Base-by-base conservation (phyloP, 2,888 invertebrate species). In the Synergus japonicus region DNA sequence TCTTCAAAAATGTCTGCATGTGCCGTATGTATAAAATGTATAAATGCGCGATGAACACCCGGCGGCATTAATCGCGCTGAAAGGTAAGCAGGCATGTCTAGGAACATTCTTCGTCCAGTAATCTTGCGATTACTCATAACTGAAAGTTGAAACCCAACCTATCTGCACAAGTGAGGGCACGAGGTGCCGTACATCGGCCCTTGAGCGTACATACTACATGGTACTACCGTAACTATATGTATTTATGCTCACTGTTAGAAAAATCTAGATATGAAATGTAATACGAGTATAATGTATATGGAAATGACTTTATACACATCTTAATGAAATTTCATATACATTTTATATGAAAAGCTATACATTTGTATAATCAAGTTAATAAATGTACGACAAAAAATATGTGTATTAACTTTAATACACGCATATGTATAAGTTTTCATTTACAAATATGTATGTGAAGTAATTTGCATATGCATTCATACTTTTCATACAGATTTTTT, bases 51-150 rank as follows among this genome's bases (percentile, higher is more conserved):
- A 79, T 81, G 78, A 82, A 82, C 78, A 81, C 83, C 81, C 83
- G 79, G 83, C 83, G 83, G 81, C 81, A 83, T 81, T 83, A 83
- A 83, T 83, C 83, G 83, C 83, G 81, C 77, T 81, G 83, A 83
- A 81, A 83, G 81, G 81, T 83, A 83, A 81, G 81, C 79, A 81
- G 77, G 83, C 78, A 81, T 79, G 81, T 83, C 83, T 79, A 77
- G 81, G 77, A 79, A 79, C 78, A 81, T 83, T 83, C 83, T 77
- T 54, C 69, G 18, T 60, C 22, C 60, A 60, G 18, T 60, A 60
- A 49, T 37, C 49, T 69, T 15, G 29, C 49, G 15, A 29, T n/a
- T 73, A 46, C 73, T 73, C 73, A 73, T 73, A 73, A 54, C 73
- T 54, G 37, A 69, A 49, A 73, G 37, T 54, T 54, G 37, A 69